phyloP scores from a whole-genome alignment of 64 coral and sea anemone species.

The Orbicella faveolata region DNA sequence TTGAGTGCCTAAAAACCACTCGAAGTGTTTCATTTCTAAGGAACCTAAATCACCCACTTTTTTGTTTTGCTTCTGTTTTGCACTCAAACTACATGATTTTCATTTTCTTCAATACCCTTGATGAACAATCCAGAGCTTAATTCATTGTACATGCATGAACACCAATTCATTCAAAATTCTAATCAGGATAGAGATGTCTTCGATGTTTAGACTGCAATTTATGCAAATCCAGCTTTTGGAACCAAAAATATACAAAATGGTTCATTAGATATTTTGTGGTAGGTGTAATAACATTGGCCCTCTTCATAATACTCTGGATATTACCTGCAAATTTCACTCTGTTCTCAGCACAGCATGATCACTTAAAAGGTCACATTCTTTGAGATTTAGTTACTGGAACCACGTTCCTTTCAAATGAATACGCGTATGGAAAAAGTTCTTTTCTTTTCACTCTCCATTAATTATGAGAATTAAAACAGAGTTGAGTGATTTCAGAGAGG shows the following conservation, averaged over 20 bases:
- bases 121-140: too few relatives aligned
- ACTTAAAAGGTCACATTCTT: constrained; percentile 1
- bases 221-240: neutral
- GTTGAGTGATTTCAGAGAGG: neutral
- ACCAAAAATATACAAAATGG: neutral
- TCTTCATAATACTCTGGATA: neutral
- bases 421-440: neutral
- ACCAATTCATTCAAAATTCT: too few relatives aligned
- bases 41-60: neutral
- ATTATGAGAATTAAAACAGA: neutral
- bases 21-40: neutral
- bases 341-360: neutral
- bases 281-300: neutral
- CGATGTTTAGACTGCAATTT: neutral
- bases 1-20: neutral
- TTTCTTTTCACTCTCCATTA: neutral
- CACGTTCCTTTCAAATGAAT: neutral
- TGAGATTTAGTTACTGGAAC: neutral
- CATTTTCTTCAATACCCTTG: too few relatives aligned
- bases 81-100: too few relatives aligned
- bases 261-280: neutral
- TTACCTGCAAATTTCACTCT: neutral
- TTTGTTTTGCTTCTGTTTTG: too few relatives aligned
- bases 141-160: too few relatives aligned
- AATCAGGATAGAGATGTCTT: too few relatives aligned